phyloP scores from a whole-genome alignment of 2,113 vertebrate species.

The Numida meleagris region DNA sequence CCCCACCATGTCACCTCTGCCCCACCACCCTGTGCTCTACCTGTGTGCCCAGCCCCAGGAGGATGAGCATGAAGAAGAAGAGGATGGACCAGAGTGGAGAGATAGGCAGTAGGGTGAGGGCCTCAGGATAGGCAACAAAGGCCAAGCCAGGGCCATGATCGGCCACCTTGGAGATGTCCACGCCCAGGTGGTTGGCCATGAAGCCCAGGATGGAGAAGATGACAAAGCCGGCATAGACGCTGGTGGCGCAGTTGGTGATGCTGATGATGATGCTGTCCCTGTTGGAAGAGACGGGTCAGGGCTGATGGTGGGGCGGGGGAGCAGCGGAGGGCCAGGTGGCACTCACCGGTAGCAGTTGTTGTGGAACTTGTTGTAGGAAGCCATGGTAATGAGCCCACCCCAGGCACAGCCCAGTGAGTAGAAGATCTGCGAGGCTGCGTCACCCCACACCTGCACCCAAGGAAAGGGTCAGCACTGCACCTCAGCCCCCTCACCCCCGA shows the following conservation, averaged over 20 bases:
- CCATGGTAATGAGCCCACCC: slow-evolving; percentile 99
- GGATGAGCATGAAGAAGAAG: slow-evolving; percentile 99
- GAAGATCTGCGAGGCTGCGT: slow-evolving; percentile 97
- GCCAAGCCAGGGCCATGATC: slow-evolving; percentile 96
- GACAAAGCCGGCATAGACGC: slow-evolving; percentile 95
- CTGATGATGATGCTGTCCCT: slow-evolving; percentile 99
- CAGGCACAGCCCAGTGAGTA: slow-evolving; percentile 97
- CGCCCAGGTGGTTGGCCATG: slow-evolving; percentile 94
- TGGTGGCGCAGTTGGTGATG: slow-evolving; percentile 97
- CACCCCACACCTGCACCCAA: slow-evolving; percentile 92
- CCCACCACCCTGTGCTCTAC: slow-evolving; percentile 67
- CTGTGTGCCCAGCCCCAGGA: slow-evolving; percentile 97
- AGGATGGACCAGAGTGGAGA: slow-evolving; percentile 96
- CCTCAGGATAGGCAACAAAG: slow-evolving; percentile 96
- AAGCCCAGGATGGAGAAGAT: slow-evolving; percentile 99
- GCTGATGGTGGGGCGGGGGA: fast-evolving
- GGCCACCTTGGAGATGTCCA: slow-evolving; percentile 93
- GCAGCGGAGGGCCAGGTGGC: fast-evolving
- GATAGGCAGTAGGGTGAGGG: slow-evolving; percentile 93
- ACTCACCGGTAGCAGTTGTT: slow-evolving; percentile 97
- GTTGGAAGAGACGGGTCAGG: not conserved
- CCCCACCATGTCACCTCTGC: not conserved
- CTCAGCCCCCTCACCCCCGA: fast-evolving
- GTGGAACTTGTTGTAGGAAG: slow-evolving; percentile 99
- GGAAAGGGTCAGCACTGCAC: not conserved